Evolutionary conservation across 2,888 invertebrate species (phyloP).

Genomic region (Hyposoter didymator): DNA sequence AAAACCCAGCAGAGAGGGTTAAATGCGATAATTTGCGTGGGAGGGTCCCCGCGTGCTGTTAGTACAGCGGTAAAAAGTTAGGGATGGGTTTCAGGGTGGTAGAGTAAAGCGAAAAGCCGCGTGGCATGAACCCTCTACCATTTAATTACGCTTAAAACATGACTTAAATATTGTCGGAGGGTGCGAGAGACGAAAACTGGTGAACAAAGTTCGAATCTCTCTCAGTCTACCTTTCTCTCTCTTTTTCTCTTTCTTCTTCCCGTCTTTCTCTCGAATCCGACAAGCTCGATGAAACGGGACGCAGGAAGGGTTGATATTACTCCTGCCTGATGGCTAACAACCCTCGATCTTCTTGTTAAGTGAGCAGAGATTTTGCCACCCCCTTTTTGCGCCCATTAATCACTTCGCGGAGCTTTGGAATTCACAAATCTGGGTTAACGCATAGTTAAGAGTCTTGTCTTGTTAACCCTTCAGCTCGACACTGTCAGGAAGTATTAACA

Average conservation of each 20-base stretch:
- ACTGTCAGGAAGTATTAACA: neutral
- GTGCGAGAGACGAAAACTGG: constrained; percentile 74
- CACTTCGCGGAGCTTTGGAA: constrained; percentile 57
- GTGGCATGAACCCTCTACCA: constrained; percentile 79
- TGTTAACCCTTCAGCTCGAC: constrained; percentile 19
- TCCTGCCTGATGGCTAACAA: constrained; percentile 44
- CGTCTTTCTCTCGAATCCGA: constrained; percentile 8
- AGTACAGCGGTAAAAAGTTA: constrained; percentile 35
- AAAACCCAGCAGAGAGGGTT: constrained; percentile 73
- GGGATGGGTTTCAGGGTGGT: constrained; percentile 15
- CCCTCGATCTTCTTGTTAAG: constrained; percentile 65
- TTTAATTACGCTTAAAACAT: constrained; percentile 84
- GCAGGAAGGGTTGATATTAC: constrained; percentile 64
- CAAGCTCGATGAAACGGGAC: constrained; percentile 57
- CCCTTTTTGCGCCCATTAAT: constrained; percentile 50
- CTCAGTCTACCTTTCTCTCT: constrained; percentile 66
- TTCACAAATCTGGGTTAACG: constrained; percentile 59
- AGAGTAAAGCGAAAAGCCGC: constrained; percentile 70
- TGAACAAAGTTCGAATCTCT: constrained; percentile 73
- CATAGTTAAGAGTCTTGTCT: constrained; percentile 38
- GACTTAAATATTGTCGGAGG: constrained; percentile 83
- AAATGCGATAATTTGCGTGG: constrained; percentile 83
- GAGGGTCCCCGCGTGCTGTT: constrained; percentile 74
- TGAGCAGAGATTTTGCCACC: constrained; percentile 65
- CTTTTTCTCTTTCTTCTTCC: neutral